phyloP scores from a whole-genome alignment of 2,113 vertebrate species.

The Poicephalus meyeri region DNA sequence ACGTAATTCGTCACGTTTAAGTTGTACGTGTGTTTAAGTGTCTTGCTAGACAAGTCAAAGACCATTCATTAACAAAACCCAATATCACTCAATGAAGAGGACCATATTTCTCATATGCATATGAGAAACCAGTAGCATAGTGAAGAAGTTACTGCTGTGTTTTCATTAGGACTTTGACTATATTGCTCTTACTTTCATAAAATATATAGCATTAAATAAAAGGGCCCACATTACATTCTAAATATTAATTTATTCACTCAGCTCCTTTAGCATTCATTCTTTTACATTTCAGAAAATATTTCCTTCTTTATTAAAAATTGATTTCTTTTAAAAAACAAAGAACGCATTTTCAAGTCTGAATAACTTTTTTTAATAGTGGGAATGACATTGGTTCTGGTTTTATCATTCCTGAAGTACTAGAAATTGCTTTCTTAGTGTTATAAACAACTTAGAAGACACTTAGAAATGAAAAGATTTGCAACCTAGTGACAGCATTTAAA shows the following conservation, averaged over 20 bases:
- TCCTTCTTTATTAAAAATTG: not conserved
- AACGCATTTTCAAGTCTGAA: not conserved
- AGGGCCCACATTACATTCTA: not conserved
- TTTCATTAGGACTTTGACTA: not conserved
- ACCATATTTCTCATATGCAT: too few species aligned
- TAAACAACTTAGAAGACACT: not conserved
- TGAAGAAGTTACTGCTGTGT: not conserved
- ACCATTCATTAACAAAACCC: not conserved
- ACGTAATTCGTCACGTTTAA: not conserved
- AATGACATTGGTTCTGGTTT: not conserved
- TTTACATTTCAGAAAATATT: not conserved
- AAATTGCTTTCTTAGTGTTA: not conserved
- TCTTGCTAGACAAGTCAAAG: not conserved
- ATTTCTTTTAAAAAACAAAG: not conserved
- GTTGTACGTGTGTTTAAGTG: not conserved
- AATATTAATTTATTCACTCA: not conserved
- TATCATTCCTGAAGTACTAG: not conserved
- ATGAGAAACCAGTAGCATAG: not conserved
- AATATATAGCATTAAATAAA: not conserved
- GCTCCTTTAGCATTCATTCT: not conserved
- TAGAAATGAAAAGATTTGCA: not conserved
- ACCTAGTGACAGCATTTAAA: not conserved
- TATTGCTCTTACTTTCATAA: not conserved
- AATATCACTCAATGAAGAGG: not conserved
- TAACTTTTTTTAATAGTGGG: not conserved